These are phyloP conservation scores for Glaucidium brasilianum DNA, from an alignment of 2,113 vertebrate species.

Conservation along the genomic window DNA sequence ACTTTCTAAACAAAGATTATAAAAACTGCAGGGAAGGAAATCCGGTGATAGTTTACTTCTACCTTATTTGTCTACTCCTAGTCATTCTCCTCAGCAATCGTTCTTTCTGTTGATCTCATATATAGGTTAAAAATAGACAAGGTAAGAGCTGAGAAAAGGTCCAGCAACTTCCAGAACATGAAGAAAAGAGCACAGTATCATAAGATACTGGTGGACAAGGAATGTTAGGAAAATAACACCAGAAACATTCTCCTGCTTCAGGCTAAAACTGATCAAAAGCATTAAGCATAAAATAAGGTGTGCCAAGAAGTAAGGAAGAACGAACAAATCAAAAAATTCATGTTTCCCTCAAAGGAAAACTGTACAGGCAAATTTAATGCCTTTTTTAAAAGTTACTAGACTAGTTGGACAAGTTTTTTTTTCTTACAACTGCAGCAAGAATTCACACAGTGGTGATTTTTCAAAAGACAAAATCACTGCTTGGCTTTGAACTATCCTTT, in stretches of 20 bases:
- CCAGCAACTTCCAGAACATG: background rate
- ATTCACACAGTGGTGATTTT: background rate
- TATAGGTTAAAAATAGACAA: background rate
- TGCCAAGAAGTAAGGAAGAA: background rate
- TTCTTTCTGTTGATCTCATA: background rate
- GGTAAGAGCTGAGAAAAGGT: background rate
- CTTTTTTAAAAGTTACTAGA: background rate
- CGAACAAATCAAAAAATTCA: background rate
- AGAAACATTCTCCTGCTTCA: background rate
- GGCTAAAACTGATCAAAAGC: background rate
- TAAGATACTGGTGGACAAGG: background rate
- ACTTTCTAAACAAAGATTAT: background rate
- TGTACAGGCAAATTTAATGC: background rate
- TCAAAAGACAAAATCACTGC: background rate
- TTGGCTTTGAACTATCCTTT: background rate
- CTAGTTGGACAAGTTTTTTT: background rate
- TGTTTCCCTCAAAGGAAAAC: constrained; percentile 14
- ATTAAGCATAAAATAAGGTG: background rate
- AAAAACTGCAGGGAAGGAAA: background rate
- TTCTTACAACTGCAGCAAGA: background rate
- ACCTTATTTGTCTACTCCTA: background rate
- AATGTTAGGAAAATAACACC: background rate
- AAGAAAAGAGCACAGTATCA: background rate
- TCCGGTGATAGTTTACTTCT: background rate
- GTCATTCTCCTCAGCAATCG: background rate